Base-by-base conservation (phyloP, 2,113 vertebrate species). In the Camelus dromedarius region DNA sequence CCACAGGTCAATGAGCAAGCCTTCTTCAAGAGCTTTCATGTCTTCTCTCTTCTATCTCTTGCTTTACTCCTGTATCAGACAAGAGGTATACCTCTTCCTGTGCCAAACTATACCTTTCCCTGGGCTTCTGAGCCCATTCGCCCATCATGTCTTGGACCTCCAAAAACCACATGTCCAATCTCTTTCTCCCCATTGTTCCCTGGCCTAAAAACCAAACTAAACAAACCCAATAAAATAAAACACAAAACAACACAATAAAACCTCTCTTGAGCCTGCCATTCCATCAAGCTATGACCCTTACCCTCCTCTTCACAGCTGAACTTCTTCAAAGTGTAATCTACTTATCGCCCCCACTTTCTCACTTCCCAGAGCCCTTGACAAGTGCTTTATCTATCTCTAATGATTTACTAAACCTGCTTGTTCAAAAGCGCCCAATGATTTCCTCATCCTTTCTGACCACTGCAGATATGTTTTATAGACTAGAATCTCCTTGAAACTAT, bases 381-480 rank as follows among this genome's bases (percentile, higher is more conserved):
- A 35, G 38, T 24, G 8, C 35, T 42, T 42, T 42, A 52, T 50
- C 38, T 15, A 15, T 42, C 32, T 84, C 42, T 91, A 95, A 60
- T 85, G 58, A 89, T 76, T 76, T 84, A 64, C 3, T 76, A 80
- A 82, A 54, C 16, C 46, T 60, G 42, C 26, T 70, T 50, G 7
- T 62, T 79, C 60, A 89, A 75, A 94, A 64, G 56, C 24, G 32
- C 38, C 7, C 24, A 62, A 52, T 52, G 38, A 79, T 91, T 70
- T 85, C 80, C 20, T 91, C 14, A 85, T 91, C 46, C 72, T 85
- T 84, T 77, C 60, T 67, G 60, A 77, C 50, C 32, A 95, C 19
- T 42, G 38, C 24, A 85, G 52, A 48, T 70, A 69, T 58, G 24
- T 77, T 95, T 95, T 50, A 95, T 8, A 77, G 38, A 90, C 52